Base-by-base conservation (phyloP, 2,113 vertebrate genomes). In the Anarhynchus alexandrinus region DNA sequence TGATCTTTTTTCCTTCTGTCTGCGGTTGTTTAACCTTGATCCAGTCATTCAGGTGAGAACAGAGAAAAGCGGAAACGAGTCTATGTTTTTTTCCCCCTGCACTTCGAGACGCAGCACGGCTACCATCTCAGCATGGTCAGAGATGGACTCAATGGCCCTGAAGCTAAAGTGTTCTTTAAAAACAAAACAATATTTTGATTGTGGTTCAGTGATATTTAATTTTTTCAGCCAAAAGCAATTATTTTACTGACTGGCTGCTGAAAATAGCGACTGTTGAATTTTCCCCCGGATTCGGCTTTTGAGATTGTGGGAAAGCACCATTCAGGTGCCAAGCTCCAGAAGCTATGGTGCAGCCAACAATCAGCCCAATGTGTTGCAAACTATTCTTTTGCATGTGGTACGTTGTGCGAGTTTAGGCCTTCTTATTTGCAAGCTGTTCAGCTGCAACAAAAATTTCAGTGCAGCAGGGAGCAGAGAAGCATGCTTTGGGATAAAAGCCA, bases 1-100 rank as follows among this genome's bases (percentile, higher is more conserved):
- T 18, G 82, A 82, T 82, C 92, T 93, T 96, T 94, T 85, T 96
- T 66, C 86, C 87, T 91, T 64, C 92, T 96, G 94, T 95, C 80
- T 96, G 92, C 15, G 82, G 84, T 93, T 77, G n/a, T 77, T 72
- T 62, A 79, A 83, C 79, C 59, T 76, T 95, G 92, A 84, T 96
- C 96, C 93, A 94, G 72, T 78, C 64, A 82, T 80, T 90, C 84
- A 95, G 84, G 86, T 77, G 94, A 92, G 79, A 88, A 64, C 34
- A 66, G 78, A 90, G 72, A 85, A 95, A 94, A 95, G 72, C 12
- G 45, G 93, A 96, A 96, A 93, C 47, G 40, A 51, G 67, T 55
- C 73, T 61, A 3, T 22, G 21, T 21, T 21, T 55, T 65, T 94
- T 86, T n/a, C 47, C 36, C 43, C 3, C 29, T 0, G 2, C 57